Evolutionary conservation across 2,888 invertebrate genomes (phyloP).

Genomic region (Lepidocyrtoides sp.): DNA sequence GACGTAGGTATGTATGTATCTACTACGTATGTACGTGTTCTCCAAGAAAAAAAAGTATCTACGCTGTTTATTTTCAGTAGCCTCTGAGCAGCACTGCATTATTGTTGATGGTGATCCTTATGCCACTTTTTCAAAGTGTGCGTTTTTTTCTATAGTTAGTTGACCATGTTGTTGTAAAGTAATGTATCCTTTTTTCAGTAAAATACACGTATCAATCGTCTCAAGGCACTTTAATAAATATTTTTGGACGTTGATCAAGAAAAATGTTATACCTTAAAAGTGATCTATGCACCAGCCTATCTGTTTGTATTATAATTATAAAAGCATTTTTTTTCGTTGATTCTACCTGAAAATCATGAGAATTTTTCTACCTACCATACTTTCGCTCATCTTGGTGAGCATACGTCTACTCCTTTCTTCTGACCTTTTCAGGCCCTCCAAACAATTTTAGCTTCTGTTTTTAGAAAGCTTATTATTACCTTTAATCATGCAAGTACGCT

Average conservation of each 20-base stretch:
- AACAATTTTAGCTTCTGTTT: slow-evolving; percentile 1
- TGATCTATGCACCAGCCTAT: neutral
- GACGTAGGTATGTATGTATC: too few relatives aligned
- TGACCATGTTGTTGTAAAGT: neutral
- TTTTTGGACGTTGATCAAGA: slow-evolving; percentile 29
- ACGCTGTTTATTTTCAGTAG: neutral
- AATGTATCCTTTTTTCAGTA: neutral
- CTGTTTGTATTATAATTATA: neutral
- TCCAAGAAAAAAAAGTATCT: slow-evolving; percentile 1
- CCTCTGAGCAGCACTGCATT: neutral
- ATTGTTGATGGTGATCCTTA: neutral
- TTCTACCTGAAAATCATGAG: neutral
- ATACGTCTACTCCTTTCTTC: neutral
- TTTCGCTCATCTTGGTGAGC: neutral
- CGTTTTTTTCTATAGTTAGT: neutral
- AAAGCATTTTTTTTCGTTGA: neutral
- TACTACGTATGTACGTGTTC: neutral
- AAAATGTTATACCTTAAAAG: neutral
- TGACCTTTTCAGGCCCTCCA: neutral
- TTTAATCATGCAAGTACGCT: slow-evolving; percentile 12
- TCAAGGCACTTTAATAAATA: slow-evolving; percentile 31
- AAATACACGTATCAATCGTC: slow-evolving; percentile 8
- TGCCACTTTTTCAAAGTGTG: too few relatives aligned
- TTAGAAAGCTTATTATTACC: neutral
- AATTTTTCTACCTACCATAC: too few relatives aligned